A percentile compares a stretch with the other conserved stretches of the same genome.
phyloP scores from a whole-genome alignment of 2,113 vertebrate species.

The Malurus elegans region DNA sequence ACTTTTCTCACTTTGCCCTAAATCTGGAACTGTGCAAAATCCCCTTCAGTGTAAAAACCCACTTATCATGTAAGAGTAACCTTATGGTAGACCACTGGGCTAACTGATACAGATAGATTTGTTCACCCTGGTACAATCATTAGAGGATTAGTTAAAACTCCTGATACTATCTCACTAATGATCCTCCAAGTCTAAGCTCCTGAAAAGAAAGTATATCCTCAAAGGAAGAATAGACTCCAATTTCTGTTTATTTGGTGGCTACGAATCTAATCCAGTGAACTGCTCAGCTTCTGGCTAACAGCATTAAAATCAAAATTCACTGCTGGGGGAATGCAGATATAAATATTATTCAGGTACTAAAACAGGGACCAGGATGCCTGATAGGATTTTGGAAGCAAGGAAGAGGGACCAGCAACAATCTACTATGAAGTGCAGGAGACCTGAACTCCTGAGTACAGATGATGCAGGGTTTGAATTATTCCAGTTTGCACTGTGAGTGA shows the following conservation, averaged over 20 bases:
- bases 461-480: constrained; percentile 1
- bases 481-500: neutral
- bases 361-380: neutral
- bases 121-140: neutral
- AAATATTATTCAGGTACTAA: neutral
- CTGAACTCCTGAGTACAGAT: neutral
- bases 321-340: neutral
- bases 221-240: neutral
- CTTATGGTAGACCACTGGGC: neutral
- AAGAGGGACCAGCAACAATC: neutral
- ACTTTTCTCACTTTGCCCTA: neutral
- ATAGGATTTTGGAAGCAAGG: neutral
- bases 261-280: neutral
- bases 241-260: neutral
- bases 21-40: too few relatives aligned
- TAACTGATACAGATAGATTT: neutral
- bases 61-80: neutral
- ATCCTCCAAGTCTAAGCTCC: neutral
- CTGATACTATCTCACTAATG: neutral
- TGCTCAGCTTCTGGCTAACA: neutral
- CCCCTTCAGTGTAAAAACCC: neutral
- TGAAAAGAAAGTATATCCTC: neutral
- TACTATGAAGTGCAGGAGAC: neutral
- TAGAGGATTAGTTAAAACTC: neutral
- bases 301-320: neutral